Conservation (phyloP, 2,113 vertebrate genomes). For the Coturnix japonica region DNA sequence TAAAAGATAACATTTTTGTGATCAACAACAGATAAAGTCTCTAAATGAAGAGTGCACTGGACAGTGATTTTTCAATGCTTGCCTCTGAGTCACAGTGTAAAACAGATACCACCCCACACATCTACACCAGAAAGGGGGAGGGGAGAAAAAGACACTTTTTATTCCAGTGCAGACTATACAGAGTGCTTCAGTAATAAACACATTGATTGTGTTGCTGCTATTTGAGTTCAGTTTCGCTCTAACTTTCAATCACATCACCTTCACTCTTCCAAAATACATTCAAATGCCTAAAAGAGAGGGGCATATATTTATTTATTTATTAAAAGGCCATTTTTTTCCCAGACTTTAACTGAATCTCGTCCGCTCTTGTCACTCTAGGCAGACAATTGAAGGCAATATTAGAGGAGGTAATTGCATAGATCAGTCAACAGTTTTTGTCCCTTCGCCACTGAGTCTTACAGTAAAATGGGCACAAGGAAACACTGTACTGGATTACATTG, state of each 20-base stretch:
- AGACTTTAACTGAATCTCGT: constrained; percentile 85
- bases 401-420: constrained; percentile 94
- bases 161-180: neutral
- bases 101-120: neutral
- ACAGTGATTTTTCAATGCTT: neutral
- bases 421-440: constrained; percentile 95
- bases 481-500: constrained; percentile 79
- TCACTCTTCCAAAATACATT: constrained; percentile 67
- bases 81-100: neutral
- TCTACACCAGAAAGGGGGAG: neutral
- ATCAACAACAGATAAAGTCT: neutral
- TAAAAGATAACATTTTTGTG: neutral
- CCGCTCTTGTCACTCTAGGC: constrained; percentile 82
- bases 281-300: constrained; percentile 66
- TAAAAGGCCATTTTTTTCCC: constrained; percentile 78
- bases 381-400: constrained; percentile 90
- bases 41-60: neutral
- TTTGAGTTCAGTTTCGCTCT: constrained; percentile 34
- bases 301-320: constrained; percentile 56
- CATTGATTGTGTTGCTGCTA: neutral
- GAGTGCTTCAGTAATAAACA: neutral
- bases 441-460: constrained; percentile 84
- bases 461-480: constrained; percentile 82
- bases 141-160: neutral
- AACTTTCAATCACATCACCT: constrained; percentile 56